Evolutionary conservation across 2,113 vertebrate species (phyloP).

Genomic region (Shinisaurus crocodilurus): DNA sequence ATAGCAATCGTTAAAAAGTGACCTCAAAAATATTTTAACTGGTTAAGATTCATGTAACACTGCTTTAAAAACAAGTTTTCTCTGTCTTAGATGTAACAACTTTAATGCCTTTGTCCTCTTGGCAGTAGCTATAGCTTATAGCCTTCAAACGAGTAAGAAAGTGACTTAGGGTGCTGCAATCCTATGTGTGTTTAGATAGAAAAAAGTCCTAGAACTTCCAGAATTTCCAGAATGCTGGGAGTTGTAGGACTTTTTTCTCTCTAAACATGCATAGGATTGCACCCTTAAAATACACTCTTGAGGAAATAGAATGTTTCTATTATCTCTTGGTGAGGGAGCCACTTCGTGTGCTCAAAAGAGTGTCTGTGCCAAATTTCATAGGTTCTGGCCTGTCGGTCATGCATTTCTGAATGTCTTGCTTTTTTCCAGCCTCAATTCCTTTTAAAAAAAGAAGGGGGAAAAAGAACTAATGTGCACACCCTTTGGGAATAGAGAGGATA

Average conservation of each 20-base stretch:
- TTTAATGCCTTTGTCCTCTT: constrained; percentile 8
- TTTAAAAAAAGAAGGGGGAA: not conserved
- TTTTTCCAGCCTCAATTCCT: not conserved
- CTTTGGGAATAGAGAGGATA: not conserved
- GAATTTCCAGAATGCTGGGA: no score
- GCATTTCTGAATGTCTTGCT: not conserved
- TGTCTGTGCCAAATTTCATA: not conserved
- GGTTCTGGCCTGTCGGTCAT: constrained; percentile 5
- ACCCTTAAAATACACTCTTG: not conserved
- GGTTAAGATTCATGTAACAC: not conserved
- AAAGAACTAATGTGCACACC: no score
- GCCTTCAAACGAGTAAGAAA: not conserved
- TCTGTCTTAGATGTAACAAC: constrained; percentile 1
- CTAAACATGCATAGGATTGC: no score
- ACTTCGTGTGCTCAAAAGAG: constrained; percentile 4
- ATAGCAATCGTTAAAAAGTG: not conserved
- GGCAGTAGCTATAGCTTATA: not conserved
- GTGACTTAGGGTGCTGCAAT: not conserved
- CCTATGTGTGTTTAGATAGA: no score
- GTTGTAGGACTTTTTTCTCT: no score
- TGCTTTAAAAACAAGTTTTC: not conserved
- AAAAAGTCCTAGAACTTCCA: no score
- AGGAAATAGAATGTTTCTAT: not conserved
- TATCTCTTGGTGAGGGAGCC: not conserved
- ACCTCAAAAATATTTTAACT: not conserved